Percentiles rank a stretch among this genome's conserved stretches.
Conservation (phyloP, 2,888 invertebrate genomes). For the Strigamia crassipes region DNA sequence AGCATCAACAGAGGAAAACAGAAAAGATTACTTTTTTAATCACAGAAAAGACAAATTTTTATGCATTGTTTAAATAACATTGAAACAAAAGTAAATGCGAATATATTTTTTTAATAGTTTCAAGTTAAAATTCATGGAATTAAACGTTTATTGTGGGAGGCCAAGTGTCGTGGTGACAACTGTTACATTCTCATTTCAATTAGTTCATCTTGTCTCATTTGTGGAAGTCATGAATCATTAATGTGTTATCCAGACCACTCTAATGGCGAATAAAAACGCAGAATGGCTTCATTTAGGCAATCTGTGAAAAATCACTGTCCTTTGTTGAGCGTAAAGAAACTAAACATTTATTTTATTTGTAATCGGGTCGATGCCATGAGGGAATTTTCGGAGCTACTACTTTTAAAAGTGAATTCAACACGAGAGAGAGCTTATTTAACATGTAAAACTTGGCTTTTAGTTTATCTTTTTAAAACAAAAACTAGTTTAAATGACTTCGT, state of each 20-base stretch:
- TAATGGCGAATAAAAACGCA: slow-evolving; percentile 20
- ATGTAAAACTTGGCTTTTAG: too few species aligned
- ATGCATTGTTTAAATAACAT: too few species aligned
- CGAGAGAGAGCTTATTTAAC: too few species aligned
- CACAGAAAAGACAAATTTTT: too few species aligned
- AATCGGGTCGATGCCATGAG: background rate
- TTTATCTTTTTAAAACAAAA: too few species aligned
- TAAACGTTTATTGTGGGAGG: slow-evolving; percentile 5
- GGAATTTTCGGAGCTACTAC: background rate
- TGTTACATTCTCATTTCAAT: slow-evolving; percentile 38
- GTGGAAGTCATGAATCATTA: slow-evolving; percentile 35
- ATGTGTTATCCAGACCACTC: slow-evolving; percentile 35
- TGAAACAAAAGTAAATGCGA: too few species aligned
- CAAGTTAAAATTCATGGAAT: slow-evolving; percentile 12
- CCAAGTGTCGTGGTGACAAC: slow-evolving; percentile 21
- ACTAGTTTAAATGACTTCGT: too few species aligned
- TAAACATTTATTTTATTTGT: background rate
- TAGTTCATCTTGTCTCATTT: slow-evolving; percentile 40
- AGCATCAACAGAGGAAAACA: background rate
- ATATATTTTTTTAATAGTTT: background rate
- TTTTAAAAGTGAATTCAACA: background rate
- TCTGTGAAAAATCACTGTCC: slow-evolving; percentile 34
- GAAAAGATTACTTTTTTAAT: background rate
- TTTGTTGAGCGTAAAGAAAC: background rate
- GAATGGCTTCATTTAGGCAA: slow-evolving; percentile 18